Conservation (phyloP, 2,888 invertebrate species). For the Celastrina argiolus region DNA sequence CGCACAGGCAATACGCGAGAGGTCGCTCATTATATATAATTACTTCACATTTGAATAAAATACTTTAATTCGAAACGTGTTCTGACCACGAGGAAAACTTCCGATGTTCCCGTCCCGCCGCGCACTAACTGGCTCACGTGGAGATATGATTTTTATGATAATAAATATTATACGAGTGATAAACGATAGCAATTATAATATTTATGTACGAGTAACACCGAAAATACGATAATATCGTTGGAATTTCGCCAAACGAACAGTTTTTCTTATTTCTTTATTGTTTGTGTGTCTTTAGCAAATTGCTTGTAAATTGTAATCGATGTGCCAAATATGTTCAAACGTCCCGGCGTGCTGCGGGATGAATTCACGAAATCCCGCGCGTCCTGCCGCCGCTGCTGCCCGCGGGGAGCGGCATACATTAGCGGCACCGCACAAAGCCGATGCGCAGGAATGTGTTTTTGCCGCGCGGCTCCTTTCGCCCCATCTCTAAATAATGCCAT, state of each 20-base stretch:
- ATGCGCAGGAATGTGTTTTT: conserved; percentile 50
- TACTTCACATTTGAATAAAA: neutral
- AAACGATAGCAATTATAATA: too few relatives aligned
- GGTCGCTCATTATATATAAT: neutral
- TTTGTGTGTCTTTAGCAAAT: too few relatives aligned
- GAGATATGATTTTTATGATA: neutral
- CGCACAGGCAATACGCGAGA: neutral
- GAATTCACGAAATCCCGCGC: neutral
- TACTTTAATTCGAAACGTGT: neutral
- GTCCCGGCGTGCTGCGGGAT: neutral
- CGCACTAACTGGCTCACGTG: neutral
- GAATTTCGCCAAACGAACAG: too few relatives aligned
- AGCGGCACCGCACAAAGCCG: conserved; percentile 41
- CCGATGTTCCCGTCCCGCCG: neutral
- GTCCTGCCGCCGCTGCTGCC: neutral
- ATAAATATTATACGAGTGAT: too few relatives aligned
- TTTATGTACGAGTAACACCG: too few relatives aligned
- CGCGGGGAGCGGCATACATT: conserved; percentile 24
- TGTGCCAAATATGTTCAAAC: neutral
- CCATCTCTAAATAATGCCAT: conserved; percentile 55
- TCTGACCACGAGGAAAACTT: neutral
- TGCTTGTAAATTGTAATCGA: too few relatives aligned
- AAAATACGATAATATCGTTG: too few relatives aligned
- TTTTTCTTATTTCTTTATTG: too few relatives aligned
- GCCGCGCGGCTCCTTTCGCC: conserved; percentile 51